Base-by-base conservation (phyloP, 53 echinoderm and acorn worm genomes). In the Actinopyga echinites region DNA sequence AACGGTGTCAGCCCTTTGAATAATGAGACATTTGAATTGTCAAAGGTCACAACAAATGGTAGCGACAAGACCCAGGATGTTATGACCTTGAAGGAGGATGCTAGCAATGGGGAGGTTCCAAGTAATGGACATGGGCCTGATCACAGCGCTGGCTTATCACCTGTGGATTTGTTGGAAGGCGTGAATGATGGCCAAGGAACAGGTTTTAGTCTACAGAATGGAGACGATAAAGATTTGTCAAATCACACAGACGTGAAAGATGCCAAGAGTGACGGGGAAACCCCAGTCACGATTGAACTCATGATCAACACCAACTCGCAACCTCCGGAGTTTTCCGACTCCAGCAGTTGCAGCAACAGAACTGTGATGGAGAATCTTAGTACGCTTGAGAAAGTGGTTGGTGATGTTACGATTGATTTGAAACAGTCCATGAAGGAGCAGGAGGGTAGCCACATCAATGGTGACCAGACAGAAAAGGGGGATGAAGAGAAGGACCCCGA, bases 261-360 rank as follows among this genome's bases (percentile, higher is more conserved):
- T 40, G 57, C 57, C 26, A 86, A 65, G 0, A 57, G 56, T 55
- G 69, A 57, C 21, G 65, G 57, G 31, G 85, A 71, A 21, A 24
- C 38, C 1, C 34, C 45, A 45, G 21, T 35, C 21, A 82, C 69
- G 2, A 34, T 69, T 11, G 79, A 60, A 49, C 57, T 80, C 21
- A 61, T 49, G 22, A 40, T 74, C 15, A 58, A 83, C 5, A 53
- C 31, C 21, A 77, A 63, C 33, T 20, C 31, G 29, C 42, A 65
- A 22, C 33, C 42, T 26, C 23, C 20, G 6, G 81, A 80, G 13
- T 61, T 33, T 36, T 80, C 81, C 24, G 91, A 91, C 49, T 69
- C 84, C 25, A 84, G 84, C n/a, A 91, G 87, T 85, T 87, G 85
- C 36, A 91, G 91, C 62, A 91, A 80, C 43, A 56, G 32, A 17